phyloP scores from a whole-genome alignment of 1,140 invertebrate genomes.

The Brachystomella parvula region DNA sequence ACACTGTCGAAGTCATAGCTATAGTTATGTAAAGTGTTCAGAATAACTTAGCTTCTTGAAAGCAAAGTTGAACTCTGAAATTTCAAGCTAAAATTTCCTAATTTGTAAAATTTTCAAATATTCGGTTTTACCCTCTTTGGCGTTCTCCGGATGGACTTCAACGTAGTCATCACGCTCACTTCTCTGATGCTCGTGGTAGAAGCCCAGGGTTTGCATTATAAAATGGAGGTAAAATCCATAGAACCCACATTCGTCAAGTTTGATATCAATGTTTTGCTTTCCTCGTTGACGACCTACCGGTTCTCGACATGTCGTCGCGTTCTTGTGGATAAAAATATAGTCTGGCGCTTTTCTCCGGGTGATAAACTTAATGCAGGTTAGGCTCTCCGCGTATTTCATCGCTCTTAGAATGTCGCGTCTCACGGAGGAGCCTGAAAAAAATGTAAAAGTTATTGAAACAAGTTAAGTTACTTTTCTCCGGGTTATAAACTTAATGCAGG shows the following conservation, averaged over 20 bases:
- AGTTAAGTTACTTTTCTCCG: too few relatives aligned
- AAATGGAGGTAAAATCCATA: constrained; percentile 5
- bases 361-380: constrained; percentile 2
- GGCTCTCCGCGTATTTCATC: background rate
- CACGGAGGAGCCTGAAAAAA: too few relatives aligned
- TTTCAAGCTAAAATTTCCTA: background rate
- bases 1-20: constrained; percentile 10
- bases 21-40: background rate
- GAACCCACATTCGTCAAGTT: background rate
- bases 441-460: too few relatives aligned
- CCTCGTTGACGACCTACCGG: constrained; percentile 5
- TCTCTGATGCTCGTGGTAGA: constrained; percentile 14
- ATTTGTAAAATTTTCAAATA: background rate
- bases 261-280: background rate
- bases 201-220: constrained; percentile 4
- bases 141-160: background rate
- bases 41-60: constrained; percentile 1
- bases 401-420: background rate
- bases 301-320: background rate
- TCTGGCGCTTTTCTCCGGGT: background rate
- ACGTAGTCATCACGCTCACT: constrained; percentile 5
- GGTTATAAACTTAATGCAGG: background rate
- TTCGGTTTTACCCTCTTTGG: background rate
- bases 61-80: background rate
- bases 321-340: background rate